phyloP scores from a whole-genome alignment of 2,888 invertebrate species.

The Agonopterix subpropinquella region DNA sequence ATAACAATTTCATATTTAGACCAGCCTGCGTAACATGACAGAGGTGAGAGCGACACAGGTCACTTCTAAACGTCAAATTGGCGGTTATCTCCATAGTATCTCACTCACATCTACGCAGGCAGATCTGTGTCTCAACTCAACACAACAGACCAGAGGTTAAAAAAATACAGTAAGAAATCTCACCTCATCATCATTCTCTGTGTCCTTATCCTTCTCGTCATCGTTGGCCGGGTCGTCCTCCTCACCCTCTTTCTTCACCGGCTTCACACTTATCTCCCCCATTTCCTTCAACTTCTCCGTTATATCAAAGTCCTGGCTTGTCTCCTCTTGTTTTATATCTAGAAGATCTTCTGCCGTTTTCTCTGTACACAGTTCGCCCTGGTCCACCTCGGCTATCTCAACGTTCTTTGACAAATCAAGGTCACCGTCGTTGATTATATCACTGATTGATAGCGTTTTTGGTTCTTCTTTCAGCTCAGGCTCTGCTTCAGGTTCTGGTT shows the following conservation, averaged over 20 bases:
- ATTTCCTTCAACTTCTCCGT: slow-evolving; percentile 79
- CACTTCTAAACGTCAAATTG: no score
- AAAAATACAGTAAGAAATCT: slow-evolving; percentile 10
- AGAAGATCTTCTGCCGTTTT: slow-evolving; percentile 57
- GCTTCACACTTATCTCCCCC: slow-evolving; percentile 72
- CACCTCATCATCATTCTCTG: slow-evolving; percentile 65
- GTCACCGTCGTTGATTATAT: slow-evolving; percentile 65
- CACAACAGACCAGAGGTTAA: no score
- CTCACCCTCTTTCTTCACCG: slow-evolving; percentile 46
- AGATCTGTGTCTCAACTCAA: no score
- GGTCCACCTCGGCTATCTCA: slow-evolving; percentile 65
- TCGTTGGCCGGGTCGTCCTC: slow-evolving; percentile 30
- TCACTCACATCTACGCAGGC: no score
- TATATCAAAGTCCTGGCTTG: slow-evolving; percentile 73
- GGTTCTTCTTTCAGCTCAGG: slow-evolving; percentile 27
- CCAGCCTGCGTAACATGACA: no score
- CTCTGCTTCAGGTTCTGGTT: slow-evolving; percentile 12
- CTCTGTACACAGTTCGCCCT: slow-evolving; percentile 59
- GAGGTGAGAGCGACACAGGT: no score
- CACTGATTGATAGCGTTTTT: slow-evolving; percentile 67
- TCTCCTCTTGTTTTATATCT: slow-evolving; percentile 58
- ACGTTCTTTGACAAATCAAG: slow-evolving; percentile 67
- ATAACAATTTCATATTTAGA: no score
- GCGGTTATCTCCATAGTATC: no score
- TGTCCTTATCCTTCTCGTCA: slow-evolving; percentile 47